Evolutionary conservation across 2,797 vertebrate species (phyloP).

Genomic region (Pseudochromis fuscus): DNA sequence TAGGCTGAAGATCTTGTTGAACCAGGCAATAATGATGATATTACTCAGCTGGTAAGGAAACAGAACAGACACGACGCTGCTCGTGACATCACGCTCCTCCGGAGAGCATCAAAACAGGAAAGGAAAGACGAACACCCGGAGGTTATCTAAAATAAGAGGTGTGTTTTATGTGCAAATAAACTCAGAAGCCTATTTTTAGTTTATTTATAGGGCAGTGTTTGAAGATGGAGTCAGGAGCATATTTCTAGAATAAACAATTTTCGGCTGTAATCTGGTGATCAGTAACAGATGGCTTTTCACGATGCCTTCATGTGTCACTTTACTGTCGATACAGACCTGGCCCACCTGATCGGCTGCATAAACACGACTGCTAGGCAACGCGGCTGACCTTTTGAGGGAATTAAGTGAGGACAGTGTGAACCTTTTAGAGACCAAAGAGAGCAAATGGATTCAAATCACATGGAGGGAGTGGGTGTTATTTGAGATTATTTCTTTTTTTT

Average conservation of each 20-base stretch:
- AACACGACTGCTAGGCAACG: constrained; percentile 77
- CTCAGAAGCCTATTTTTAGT: constrained; percentile 44
- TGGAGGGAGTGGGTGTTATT: constrained; percentile 58
- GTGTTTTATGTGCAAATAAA: constrained; percentile 31
- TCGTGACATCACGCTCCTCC: constrained; percentile 28
- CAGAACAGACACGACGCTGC: constrained; percentile 25
- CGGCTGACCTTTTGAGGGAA: constrained; percentile 80
- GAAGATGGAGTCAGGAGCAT: constrained; percentile 17
- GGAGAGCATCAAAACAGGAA: constrained; percentile 27
- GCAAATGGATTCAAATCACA: constrained; percentile 64
- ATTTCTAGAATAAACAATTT: constrained; percentile 42
- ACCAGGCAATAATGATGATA: constrained; percentile 58
- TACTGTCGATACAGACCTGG: constrained; percentile 37
- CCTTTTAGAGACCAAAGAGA: constrained; percentile 68
- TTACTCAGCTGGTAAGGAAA: constrained; percentile 39
- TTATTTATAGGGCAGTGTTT: constrained; percentile 29
- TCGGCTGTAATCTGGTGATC: constrained; percentile 34
- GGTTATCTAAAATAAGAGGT: constrained; percentile 24
- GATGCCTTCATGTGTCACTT: constrained; percentile 58
- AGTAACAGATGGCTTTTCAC: constrained; percentile 42
- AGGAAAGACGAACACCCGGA: constrained; percentile 23
- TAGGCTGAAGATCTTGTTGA: constrained; percentile 62
- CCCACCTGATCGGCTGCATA: constrained; percentile 61
- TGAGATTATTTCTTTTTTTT: constrained; percentile 54
- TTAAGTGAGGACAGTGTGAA: constrained; percentile 74